Evolutionary conservation across 1,140 invertebrate species (phyloP).

Genomic region (Saccostrea echinata): DNA sequence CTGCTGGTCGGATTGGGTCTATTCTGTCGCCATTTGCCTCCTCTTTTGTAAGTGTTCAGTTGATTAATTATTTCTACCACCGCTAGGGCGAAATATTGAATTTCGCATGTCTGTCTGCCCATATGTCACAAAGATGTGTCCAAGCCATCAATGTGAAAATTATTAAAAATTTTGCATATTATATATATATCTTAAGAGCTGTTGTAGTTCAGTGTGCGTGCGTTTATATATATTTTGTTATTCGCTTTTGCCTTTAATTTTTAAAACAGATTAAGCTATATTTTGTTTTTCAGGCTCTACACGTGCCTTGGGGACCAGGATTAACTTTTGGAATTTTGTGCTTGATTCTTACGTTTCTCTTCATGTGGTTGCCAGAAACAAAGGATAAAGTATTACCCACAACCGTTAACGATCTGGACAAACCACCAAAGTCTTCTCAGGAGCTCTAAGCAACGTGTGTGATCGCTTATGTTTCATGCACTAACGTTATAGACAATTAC

Average conservation of each 20-base stretch:
- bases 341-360: not conserved
- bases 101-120: not conserved
- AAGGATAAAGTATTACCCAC: not conserved
- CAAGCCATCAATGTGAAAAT: not conserved
- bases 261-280: not conserved
- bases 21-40: not conserved
- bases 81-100: no score
- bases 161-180: not conserved
- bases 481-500: not conserved
- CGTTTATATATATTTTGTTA: no score
- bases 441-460: no score
- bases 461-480: not conserved
- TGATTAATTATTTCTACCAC: no score
- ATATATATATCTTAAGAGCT: not conserved
- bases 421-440: not conserved
- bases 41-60: not conserved
- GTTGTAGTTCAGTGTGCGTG: not conserved
- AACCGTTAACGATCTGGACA: not conserved
- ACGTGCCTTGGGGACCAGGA: not conserved
- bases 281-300: not conserved
- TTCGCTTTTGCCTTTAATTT: no score
- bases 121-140: not conserved
- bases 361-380: not conserved
- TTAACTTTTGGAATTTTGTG: not conserved
- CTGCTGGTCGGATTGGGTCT: slow-evolving; percentile 14